phyloP scores from a whole-genome alignment of 2,888 invertebrate genomes.

The Belgica antarctica region DNA sequence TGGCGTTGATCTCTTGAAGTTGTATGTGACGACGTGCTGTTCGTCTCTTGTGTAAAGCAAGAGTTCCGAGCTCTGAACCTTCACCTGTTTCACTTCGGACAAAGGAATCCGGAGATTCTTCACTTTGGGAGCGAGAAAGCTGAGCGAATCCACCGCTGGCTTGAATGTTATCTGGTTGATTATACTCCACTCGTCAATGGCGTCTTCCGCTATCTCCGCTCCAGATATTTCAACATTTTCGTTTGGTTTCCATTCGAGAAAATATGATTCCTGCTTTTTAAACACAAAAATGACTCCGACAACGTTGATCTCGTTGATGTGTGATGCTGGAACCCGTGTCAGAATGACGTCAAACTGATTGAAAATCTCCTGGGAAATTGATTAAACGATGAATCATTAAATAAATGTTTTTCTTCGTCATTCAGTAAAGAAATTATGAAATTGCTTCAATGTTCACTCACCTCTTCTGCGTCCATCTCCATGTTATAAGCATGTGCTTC shows the following conservation, averaged over 20 bases:
- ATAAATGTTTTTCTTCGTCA: background rate
- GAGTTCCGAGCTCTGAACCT: background rate
- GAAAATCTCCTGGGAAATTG: conserved; percentile 25
- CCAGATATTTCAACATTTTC: conserved; percentile 36
- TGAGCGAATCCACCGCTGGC: conserved; percentile 27
- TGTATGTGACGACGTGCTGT: conserved; percentile 21
- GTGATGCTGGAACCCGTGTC: conserved; percentile 25
- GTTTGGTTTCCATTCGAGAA: conserved; percentile 35
- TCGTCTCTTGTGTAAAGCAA: background rate
- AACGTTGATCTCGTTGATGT: conserved; percentile 26
- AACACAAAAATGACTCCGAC: conserved; percentile 32
- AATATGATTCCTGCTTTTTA: conserved; percentile 1
- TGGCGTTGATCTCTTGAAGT: conserved; percentile 24
- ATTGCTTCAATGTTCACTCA: background rate
- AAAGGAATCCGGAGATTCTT: conserved; percentile 29
- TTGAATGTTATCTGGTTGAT: conserved; percentile 39
- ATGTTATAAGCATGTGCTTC: conserved; percentile 4
- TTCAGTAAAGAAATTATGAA: background rate
- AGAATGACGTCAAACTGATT: conserved; percentile 37
- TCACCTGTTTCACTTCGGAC: conserved; percentile 15
- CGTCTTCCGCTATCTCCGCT: conserved; percentile 31
- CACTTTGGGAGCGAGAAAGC: conserved; percentile 1
- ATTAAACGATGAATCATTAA: conserved; percentile 6
- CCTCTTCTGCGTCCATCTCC: conserved; percentile 27
- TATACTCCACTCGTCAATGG: conserved; percentile 33